A percentile compares a stretch with the other conserved stretches of the same genome.
Evolutionary conservation across 2,113 vertebrate species (phyloP).

Genomic region (Neolamprologus modestus): DNA sequence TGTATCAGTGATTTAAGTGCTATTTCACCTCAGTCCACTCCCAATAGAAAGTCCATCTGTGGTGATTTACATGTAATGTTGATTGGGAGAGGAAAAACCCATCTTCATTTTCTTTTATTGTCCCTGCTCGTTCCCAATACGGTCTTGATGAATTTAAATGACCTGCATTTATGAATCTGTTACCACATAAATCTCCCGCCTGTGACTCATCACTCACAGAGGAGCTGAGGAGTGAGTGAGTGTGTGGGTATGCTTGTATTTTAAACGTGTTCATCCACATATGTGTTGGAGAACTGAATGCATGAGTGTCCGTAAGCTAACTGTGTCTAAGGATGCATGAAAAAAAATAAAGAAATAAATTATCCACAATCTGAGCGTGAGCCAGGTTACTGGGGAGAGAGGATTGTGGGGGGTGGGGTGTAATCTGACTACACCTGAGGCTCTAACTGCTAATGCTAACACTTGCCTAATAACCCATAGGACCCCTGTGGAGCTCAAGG

Average conservation of each 20-base stretch:
- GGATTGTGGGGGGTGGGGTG: not conserved
- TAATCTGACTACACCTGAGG: slow-evolving; percentile 19
- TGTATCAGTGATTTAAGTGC: slow-evolving; percentile 29
- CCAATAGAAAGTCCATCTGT: not conserved
- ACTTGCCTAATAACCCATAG: slow-evolving; percentile 23
- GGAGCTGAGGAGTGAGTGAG: not conserved
- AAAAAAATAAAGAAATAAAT: not conserved
- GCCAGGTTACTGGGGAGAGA: not conserved
- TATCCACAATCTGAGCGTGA: not conserved
- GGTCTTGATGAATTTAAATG: slow-evolving; percentile 21
- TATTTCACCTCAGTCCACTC: not conserved
- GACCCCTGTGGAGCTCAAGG: slow-evolving; percentile 33
- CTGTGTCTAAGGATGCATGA: slow-evolving; percentile 11
- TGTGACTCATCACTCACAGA: slow-evolving; percentile 9
- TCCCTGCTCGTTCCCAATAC: not conserved
- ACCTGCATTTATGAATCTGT: slow-evolving; percentile 28
- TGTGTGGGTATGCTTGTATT: not conserved
- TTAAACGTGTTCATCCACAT: not conserved
- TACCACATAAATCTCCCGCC: not conserved
- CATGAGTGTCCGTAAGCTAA: not conserved
- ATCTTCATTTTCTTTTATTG: slow-evolving; percentile 25
- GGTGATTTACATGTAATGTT: slow-evolving; percentile 30
- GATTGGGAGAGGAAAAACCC: not conserved
- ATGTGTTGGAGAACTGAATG: not conserved
- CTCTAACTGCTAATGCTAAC: slow-evolving; percentile 22